Conservation (phyloP, 2,797 vertebrate species). For the Onychomys leucogaster region DNA sequence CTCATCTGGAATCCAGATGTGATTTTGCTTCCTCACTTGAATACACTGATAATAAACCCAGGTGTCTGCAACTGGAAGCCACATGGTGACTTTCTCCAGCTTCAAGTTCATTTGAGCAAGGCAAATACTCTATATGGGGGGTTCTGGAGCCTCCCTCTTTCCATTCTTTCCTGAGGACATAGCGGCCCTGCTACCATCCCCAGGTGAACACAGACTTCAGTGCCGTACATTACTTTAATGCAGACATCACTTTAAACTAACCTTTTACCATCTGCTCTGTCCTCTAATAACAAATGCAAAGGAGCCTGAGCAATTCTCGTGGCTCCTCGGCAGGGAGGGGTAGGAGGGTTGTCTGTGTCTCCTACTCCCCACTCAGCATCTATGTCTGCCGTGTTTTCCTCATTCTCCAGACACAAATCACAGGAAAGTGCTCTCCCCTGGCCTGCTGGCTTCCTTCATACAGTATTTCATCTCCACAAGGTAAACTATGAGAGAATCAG, state of each 20-base stretch:
- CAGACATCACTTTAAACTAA: slow-evolving; percentile 73
- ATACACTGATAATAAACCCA: not conserved
- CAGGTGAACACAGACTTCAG: not conserved
- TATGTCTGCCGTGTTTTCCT: slow-evolving; percentile 48
- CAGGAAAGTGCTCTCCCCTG: slow-evolving; percentile 68
- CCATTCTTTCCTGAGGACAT: slow-evolving; percentile 35
- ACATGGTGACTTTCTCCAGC: not conserved
- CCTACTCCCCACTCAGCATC: slow-evolving; percentile 48
- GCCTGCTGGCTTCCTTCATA: slow-evolving; percentile 23
- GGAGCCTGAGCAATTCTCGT: slow-evolving; percentile 16
- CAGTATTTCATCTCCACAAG: slow-evolving; percentile 64
- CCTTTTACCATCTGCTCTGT: slow-evolving; percentile 81
- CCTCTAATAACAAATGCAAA: slow-evolving; percentile 72
- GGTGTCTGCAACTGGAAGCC: not conserved
- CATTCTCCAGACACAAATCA: slow-evolving; percentile 72
- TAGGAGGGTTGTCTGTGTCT: slow-evolving; percentile 26
- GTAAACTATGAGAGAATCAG: slow-evolving; percentile 53
- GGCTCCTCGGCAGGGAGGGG: slow-evolving; percentile 46
- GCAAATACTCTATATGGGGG: not conserved
- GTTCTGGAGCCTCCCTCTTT: not conserved
- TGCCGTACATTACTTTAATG: slow-evolving; percentile 71
- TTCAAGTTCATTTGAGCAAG: slow-evolving; percentile 19
- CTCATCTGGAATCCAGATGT: not conserved
- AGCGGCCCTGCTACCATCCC: slow-evolving; percentile 60
- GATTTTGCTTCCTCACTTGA: not conserved